Evolutionary conservation across 1,140 invertebrate genomes (phyloP).

Genomic region (Philotrypesis tridentata): DNA sequence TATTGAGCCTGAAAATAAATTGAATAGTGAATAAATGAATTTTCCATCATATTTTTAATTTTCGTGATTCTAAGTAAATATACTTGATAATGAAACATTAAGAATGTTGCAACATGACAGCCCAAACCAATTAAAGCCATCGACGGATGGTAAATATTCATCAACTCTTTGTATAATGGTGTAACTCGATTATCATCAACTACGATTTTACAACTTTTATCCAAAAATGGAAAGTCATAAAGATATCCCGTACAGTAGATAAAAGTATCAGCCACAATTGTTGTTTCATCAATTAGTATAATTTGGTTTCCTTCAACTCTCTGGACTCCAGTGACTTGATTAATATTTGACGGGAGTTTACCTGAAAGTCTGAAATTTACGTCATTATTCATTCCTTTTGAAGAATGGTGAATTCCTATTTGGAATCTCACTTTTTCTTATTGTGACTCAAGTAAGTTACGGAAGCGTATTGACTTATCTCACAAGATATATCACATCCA

Average conservation of each 20-base stretch:
- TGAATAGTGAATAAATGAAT: too few species aligned
- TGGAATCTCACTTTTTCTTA: background rate
- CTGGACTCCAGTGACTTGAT: background rate
- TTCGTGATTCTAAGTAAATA: background rate
- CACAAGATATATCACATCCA: background rate
- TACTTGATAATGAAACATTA: conserved; percentile 79
- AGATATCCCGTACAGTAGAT: conserved; percentile 71
- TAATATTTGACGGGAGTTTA: background rate
- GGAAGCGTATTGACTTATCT: background rate
- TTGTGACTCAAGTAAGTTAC: conserved; percentile 10
- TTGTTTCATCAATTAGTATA: background rate
- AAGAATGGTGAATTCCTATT: too few species aligned
- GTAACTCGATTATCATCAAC: conserved; percentile 77
- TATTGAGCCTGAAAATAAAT: background rate
- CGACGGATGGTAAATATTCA: conserved; percentile 80
- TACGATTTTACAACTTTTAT: conserved; percentile 74
- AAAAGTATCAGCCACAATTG: background rate
- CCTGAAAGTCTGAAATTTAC: background rate
- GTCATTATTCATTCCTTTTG: too few species aligned
- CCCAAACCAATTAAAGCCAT: conserved; percentile 83
- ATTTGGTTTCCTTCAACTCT: background rate
- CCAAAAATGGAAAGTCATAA: conserved; percentile 80
- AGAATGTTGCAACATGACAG: conserved; percentile 76
- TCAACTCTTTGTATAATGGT: conserved; percentile 83
- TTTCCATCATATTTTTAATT: background rate